phyloP scores from a whole-genome alignment of 2,888 invertebrate genomes.

The Drosophila helvetica region DNA sequence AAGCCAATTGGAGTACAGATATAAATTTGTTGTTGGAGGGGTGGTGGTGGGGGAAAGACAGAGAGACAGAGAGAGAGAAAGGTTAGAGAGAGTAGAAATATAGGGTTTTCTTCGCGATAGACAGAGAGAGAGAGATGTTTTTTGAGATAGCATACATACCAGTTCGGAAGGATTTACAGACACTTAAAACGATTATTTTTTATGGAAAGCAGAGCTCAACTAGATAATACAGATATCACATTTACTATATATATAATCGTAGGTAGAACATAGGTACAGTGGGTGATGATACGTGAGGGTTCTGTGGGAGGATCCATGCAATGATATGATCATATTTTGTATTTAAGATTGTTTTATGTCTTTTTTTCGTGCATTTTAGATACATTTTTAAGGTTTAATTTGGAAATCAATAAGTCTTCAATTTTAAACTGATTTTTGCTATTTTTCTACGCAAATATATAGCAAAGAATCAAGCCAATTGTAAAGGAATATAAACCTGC shows the following conservation, averaged over 20 bases:
- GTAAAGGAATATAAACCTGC: not conserved
- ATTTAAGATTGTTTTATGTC: not conserved
- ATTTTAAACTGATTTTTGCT: not conserved
- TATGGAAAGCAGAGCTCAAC: slow-evolving; percentile 49
- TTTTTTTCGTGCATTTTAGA: not conserved
- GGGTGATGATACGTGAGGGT: not conserved
- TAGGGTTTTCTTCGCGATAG: slow-evolving; percentile 23
- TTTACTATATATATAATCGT: not conserved
- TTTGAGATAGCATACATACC: slow-evolving; percentile 74
- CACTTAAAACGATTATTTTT: slow-evolving; percentile 67
- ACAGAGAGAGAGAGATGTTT: slow-evolving; percentile 25
- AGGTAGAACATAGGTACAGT: not conserved
- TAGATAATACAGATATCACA: slow-evolving; percentile 26
- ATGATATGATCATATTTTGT: not conserved
- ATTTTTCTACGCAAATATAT: not conserved
- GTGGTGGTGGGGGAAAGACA: slow-evolving; percentile 17
- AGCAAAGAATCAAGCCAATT: not conserved
- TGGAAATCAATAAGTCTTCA: not conserved
- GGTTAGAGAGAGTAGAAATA: slow-evolving; percentile 14
- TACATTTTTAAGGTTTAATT: not conserved
- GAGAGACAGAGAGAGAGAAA: slow-evolving; percentile 14
- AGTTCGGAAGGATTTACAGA: slow-evolving; percentile 72
- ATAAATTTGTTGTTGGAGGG: slow-evolving; percentile 8
- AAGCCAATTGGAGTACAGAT: slow-evolving; percentile 17
- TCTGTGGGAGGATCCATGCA: not conserved